A percentile compares a stretch with the other conserved stretches of the same genome.
Evolutionary conservation across 2,113 vertebrate genomes (phyloP).

Genomic region (Callipepla californica): DNA sequence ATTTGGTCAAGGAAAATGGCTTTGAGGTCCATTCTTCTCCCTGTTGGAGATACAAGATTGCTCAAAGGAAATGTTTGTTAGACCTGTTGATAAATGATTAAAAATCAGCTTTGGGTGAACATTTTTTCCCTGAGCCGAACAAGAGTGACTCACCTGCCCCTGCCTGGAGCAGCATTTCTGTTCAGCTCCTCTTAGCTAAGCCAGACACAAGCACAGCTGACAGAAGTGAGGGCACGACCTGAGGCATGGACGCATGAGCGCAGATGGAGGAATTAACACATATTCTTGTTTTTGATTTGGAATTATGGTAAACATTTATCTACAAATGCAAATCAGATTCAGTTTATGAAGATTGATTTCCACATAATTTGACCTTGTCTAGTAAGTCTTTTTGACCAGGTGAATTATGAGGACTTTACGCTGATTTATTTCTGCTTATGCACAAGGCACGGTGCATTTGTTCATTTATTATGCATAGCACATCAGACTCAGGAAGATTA

Average conservation of each 20-base stretch:
- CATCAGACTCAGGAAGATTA: background rate
- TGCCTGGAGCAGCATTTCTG: background rate
- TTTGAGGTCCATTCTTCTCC: background rate
- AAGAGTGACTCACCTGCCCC: background rate
- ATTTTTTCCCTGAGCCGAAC: background rate
- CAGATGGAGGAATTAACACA: conserved; percentile 44
- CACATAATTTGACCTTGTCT: conserved; percentile 62
- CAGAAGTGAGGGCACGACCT: rapidly evolving
- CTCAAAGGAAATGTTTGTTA: background rate
- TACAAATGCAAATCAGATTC: conserved; percentile 57
- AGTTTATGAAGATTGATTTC: conserved; percentile 41
- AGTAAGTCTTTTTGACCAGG: conserved; percentile 64
- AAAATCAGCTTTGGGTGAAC: background rate
- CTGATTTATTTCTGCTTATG: conserved; percentile 67
- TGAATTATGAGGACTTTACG: conserved; percentile 44
- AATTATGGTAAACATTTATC: conserved; percentile 69
- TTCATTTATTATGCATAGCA: conserved; percentile 59
- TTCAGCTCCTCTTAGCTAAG: background rate
- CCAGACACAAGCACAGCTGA: background rate
- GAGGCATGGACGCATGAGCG: rapidly evolving
- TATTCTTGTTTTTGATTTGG: conserved; percentile 42
- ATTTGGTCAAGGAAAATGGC: background rate
- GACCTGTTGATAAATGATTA: background rate
- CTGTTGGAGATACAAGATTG: background rate
- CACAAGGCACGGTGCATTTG: conserved; percentile 20